Evolutionary conservation across 2,888 invertebrate genomes (phyloP).

Genomic region (Machimus atricapillus): DNA sequence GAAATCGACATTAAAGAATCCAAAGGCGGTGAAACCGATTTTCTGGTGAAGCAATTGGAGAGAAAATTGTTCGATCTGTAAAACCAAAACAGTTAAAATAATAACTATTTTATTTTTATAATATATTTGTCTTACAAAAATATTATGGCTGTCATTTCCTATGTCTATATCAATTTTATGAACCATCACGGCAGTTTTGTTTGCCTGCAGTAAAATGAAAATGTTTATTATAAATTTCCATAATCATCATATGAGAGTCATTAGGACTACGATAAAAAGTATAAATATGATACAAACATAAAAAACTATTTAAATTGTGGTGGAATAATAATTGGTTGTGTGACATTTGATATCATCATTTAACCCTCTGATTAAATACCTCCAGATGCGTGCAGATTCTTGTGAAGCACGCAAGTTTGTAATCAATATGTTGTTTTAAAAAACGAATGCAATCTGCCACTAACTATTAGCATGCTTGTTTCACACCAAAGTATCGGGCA

Average conservation of each 20-base stretch:
- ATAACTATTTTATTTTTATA: neutral
- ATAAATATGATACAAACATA: neutral
- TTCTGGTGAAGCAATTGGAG: slow-evolving; percentile 64
- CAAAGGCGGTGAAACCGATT: slow-evolving; percentile 62
- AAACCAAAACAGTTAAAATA: neutral
- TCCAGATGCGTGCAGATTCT: neutral
- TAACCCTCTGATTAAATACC: neutral
- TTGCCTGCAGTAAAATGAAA: slow-evolving; percentile 55
- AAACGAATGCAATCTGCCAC: neutral
- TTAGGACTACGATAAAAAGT: neutral
- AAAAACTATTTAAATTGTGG: neutral
- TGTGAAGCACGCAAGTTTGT: neutral
- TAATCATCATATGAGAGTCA: neutral
- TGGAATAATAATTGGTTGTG: neutral
- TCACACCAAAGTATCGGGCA: neutral
- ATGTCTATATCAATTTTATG: slow-evolving; percentile 61
- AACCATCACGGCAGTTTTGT: slow-evolving; percentile 58
- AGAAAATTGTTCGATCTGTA: slow-evolving; percentile 63
- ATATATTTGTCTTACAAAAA: slow-evolving; percentile 54
- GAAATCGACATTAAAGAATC: slow-evolving; percentile 63
- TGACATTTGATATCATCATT: neutral
- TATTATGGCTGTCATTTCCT: slow-evolving; percentile 59
- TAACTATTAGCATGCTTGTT: neutral
- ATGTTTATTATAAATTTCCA: neutral
- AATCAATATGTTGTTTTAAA: neutral